phyloP scores from a whole-genome alignment of 1,140 invertebrate genomes.

The Tetranychus cinnabarinus region DNA sequence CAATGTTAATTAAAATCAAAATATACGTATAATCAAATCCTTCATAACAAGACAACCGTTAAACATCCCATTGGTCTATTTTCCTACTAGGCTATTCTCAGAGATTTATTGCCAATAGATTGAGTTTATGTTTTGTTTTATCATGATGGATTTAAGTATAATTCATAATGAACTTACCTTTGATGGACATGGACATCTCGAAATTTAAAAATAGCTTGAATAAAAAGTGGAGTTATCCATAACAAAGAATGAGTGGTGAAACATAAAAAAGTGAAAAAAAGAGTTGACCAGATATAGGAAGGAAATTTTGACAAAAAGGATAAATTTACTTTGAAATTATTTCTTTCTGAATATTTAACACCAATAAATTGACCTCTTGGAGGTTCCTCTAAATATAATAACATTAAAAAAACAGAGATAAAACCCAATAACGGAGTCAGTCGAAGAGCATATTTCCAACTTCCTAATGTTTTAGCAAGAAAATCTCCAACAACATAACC shows the following conservation, averaged over 20 bases:
- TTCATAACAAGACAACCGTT: too few relatives aligned
- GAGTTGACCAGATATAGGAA: slow-evolving; percentile 74
- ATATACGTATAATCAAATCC: too few relatives aligned
- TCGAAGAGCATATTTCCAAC: slow-evolving; percentile 75
- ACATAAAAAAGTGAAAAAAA: slow-evolving; percentile 84
- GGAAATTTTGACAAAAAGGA: slow-evolving; percentile 45
- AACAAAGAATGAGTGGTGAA: slow-evolving; percentile 85
- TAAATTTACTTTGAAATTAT: slow-evolving; percentile 11
- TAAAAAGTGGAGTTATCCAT: slow-evolving; percentile 61
- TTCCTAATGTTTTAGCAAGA: slow-evolving; percentile 37
- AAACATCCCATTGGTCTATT: too few relatives aligned
- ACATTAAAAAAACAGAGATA: slow-evolving; percentile 52
- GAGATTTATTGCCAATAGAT: too few relatives aligned
- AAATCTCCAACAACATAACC: slow-evolving; percentile 84
- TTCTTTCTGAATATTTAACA: slow-evolving; percentile 18
- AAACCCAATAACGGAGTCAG: slow-evolving; percentile 67
- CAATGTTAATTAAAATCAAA: too few relatives aligned
- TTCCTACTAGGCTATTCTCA: too few relatives aligned
- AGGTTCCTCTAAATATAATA: slow-evolving; percentile 60
- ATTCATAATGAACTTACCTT: too few relatives aligned
- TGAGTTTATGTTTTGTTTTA: too few relatives aligned
- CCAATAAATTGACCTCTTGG: slow-evolving; percentile 67
- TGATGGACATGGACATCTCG: too few relatives aligned
- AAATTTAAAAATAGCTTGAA: too few relatives aligned
- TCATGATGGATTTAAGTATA: too few relatives aligned